phyloP scores from a whole-genome alignment of 2,113 vertebrate genomes.

The Osmerus eperlanus region DNA sequence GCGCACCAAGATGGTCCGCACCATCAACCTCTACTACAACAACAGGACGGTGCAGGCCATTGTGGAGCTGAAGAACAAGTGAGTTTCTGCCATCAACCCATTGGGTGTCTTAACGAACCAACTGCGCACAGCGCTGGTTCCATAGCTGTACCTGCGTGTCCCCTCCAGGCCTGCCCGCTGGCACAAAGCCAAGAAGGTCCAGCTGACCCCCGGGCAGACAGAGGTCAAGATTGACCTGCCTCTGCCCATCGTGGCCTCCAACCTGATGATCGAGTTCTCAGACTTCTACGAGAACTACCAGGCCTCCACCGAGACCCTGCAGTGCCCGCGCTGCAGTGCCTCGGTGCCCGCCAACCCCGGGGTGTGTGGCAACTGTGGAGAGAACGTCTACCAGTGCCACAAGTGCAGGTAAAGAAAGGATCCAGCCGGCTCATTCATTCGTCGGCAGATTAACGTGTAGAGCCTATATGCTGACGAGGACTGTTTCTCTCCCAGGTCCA shows the following conservation, averaged over 20 bases:
- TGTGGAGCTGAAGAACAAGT: conserved; percentile 99
- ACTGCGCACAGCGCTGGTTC: no score
- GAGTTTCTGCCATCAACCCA: conserved; percentile 33
- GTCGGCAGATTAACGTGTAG: no score
- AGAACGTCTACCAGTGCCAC: conserved; percentile 98
- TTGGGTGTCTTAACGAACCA: no score
- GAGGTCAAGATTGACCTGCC: conserved; percentile 98
- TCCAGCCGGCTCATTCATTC: not conserved
- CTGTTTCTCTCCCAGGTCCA: conserved; percentile 76
- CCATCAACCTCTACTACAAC: conserved; percentile 97
- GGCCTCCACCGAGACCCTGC: conserved; percentile 94
- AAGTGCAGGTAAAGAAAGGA: conserved; percentile 84
- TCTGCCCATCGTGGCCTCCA: conserved; percentile 93
- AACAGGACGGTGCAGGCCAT: conserved; percentile 98
- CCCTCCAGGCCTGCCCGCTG: conserved; percentile 87
- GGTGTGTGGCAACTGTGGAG: conserved; percentile 96
- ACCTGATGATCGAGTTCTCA: conserved; percentile 98
- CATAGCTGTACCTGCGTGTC: no score
- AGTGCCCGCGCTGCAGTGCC: conserved; percentile 96
- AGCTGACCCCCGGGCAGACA: conserved; percentile 93
- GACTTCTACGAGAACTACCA: conserved; percentile 99
- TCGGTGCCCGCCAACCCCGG: conserved; percentile 96
- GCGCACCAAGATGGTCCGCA: conserved; percentile 97
- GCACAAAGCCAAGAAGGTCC: conserved; percentile 98
- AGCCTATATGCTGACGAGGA: no score